Evolutionary conservation across 2,113 vertebrate genomes (phyloP).

Genomic region (Tragelaphus imberbis): DNA sequence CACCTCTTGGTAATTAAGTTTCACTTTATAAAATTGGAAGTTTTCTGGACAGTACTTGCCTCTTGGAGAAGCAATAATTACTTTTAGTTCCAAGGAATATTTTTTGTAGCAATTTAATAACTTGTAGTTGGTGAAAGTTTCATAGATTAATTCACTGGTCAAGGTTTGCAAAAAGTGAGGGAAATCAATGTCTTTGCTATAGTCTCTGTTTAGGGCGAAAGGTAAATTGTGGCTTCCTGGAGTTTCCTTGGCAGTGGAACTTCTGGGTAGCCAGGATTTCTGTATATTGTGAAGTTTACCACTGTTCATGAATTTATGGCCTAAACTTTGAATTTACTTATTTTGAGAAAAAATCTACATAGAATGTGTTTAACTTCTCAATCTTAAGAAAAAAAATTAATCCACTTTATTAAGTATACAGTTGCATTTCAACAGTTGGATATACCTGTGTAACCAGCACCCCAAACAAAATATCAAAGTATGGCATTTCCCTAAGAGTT

Average conservation of each 20-base stretch:
- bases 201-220: background rate
- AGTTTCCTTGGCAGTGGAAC: background rate
- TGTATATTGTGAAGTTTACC: background rate
- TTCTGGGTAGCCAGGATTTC: background rate
- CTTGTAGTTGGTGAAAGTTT: background rate
- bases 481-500: background rate
- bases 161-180: background rate
- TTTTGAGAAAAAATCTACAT: slow-evolving; percentile 12
- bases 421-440: background rate
- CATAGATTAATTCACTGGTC: background rate
- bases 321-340: background rate
- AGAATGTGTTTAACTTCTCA: background rate
- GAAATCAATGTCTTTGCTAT: background rate
- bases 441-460: background rate
- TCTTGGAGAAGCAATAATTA: background rate
- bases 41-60: background rate
- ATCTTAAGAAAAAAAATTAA: background rate
- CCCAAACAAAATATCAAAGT: background rate
- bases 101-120: background rate
- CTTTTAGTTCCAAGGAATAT: background rate
- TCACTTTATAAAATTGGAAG: background rate
- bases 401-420: background rate
- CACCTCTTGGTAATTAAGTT: background rate
- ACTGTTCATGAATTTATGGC: background rate
- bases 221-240: background rate